Percentiles rank a stretch among this genome's conserved stretches.
Evolutionary conservation across 2,113 vertebrate species (phyloP).

Genomic region (Toxotes chatareus): DNA sequence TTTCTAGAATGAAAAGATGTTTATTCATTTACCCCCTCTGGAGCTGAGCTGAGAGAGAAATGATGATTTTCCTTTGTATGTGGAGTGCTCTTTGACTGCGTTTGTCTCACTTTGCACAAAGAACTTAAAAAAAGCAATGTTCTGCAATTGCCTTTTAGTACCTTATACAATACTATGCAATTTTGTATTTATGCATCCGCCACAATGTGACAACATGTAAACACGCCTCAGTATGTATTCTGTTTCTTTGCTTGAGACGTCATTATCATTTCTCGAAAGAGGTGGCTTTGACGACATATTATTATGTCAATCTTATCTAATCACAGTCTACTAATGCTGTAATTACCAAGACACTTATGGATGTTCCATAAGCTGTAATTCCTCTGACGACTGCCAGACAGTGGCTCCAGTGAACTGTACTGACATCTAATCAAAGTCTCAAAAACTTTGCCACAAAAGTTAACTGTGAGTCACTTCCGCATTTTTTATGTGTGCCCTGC

Average conservation of each 20-base stretch:
- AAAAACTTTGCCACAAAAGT: neutral
- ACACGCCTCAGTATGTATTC: conserved; percentile 16
- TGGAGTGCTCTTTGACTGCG: conserved; percentile 15
- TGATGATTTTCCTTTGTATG: conserved; percentile 17
- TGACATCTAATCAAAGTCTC: neutral
- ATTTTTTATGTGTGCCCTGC: neutral
- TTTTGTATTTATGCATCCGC: neutral
- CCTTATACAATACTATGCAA: neutral
- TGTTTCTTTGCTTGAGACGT: conserved; percentile 22
- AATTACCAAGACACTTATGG: conserved; percentile 34
- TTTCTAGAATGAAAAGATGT: conserved; percentile 23
- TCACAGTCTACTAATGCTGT: conserved; percentile 15
- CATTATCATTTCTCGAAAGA: conserved; percentile 4
- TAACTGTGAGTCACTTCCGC: neutral
- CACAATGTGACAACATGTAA: neutral
- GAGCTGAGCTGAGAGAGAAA: conserved; percentile 12
- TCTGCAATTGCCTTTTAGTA: neutral
- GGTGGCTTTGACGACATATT: conserved; percentile 37
- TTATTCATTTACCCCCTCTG: conserved; percentile 51
- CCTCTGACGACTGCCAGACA: neutral
- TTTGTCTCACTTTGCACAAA: conserved; percentile 5
- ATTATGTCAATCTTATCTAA: conserved; percentile 21
- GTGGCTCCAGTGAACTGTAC: neutral
- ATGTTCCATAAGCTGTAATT: conserved; percentile 13
- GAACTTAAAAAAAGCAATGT: neutral